Percentiles rank a stretch among this genome's conserved stretches.
Conservation (phyloP, 1,140 invertebrate species). For the Matsumurasca onukii region DNA sequence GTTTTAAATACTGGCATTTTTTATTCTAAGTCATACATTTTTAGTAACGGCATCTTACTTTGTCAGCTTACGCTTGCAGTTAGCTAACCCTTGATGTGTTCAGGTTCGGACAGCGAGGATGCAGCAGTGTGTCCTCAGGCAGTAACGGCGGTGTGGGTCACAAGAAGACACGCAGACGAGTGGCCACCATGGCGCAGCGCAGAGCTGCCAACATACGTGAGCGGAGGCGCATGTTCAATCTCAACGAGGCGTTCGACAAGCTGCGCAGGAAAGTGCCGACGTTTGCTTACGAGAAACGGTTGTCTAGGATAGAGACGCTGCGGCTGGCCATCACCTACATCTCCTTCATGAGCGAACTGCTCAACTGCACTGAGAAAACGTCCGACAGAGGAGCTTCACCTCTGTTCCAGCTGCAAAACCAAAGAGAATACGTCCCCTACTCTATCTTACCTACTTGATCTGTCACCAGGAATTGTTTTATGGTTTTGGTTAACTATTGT, state of each 20-base stretch:
- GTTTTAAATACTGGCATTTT: too few relatives aligned
- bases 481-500: too few relatives aligned
- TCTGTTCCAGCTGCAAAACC: slow-evolving; percentile 36
- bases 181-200: slow-evolving; percentile 86
- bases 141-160: slow-evolving; percentile 30
- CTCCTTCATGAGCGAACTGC: slow-evolving; percentile 91
- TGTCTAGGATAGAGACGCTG: slow-evolving; percentile 97
- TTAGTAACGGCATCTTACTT: too few relatives aligned
- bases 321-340: slow-evolving; percentile 98
- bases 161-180: slow-evolving; percentile 82
- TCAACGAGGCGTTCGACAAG: slow-evolving; percentile 97
- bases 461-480: too few relatives aligned
- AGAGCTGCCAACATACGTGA: slow-evolving; percentile 94
- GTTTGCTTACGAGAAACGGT: slow-evolving; percentile 97
- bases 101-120: slow-evolving; percentile 26
- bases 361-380: slow-evolving; percentile 52
- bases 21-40: too few relatives aligned
- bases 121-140: slow-evolving; percentile 26
- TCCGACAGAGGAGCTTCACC: slow-evolving; percentile 37
- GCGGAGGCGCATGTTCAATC: slow-evolving; percentile 92
- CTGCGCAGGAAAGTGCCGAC: slow-evolving; percentile 93
- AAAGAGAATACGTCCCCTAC: slow-evolving; percentile 44
- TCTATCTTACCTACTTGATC: slow-evolving; percentile 30
- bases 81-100: too few relatives aligned
- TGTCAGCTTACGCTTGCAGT: too few relatives aligned